Percentiles rank a stretch among this genome's conserved stretches.
phyloP scores from a whole-genome alignment of 2,797 vertebrate genomes.

The Sebastes vulpes region DNA sequence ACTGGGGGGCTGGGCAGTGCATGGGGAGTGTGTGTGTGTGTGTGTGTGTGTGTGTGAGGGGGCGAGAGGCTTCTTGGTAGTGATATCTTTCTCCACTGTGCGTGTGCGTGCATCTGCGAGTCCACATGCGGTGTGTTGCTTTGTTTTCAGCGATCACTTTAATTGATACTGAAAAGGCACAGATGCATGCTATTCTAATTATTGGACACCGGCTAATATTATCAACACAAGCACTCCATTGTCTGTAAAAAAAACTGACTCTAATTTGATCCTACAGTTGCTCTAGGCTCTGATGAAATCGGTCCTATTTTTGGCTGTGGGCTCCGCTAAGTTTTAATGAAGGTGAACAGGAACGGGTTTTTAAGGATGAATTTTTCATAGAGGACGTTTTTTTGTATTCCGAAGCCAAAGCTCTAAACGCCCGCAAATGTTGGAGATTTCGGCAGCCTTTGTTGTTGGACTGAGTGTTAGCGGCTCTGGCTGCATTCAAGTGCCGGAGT shows the following conservation, averaged over 20 bases:
- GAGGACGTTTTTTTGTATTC: constrained; percentile 66
- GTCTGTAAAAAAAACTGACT: constrained; percentile 61
- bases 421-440: constrained; percentile 53
- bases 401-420: constrained; percentile 60
- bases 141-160: constrained; percentile 76
- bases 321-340: constrained; percentile 70
- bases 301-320: constrained; percentile 69
- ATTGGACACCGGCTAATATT: constrained; percentile 72
- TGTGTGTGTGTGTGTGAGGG: constrained; percentile 16
- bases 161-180: constrained; percentile 78
- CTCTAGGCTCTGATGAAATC: constrained; percentile 61
- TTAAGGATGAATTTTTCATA: constrained; percentile 72
- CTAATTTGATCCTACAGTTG: constrained; percentile 74
- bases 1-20: constrained; percentile 56
- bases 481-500: constrained; percentile 49
- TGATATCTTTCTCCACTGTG: constrained; percentile 63
- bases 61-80: constrained; percentile 35
- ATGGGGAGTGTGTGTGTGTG: constrained; percentile 24
- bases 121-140: constrained; percentile 52
- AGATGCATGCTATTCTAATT: constrained; percentile 69
- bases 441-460: constrained; percentile 61
- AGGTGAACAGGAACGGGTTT: constrained; percentile 67
- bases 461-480: constrained; percentile 53
- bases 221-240: constrained; percentile 66
- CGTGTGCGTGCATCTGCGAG: constrained; percentile 44